A percentile compares a stretch with the other conserved stretches of the same genome.
phyloP scores from a whole-genome alignment of 2,888 invertebrate species.

The Steinernema scapterisci region DNA sequence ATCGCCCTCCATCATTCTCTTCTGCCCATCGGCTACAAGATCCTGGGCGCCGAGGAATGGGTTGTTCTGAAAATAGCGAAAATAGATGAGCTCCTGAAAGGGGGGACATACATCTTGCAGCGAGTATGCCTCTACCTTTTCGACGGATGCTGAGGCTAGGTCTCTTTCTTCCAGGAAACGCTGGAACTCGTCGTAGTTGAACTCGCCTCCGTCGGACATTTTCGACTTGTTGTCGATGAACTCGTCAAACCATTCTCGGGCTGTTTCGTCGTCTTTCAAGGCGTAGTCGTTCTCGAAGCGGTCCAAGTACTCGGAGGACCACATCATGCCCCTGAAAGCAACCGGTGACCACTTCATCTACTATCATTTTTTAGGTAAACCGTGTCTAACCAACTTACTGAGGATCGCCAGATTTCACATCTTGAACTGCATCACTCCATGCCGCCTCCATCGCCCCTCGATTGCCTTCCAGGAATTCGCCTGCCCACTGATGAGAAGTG shows the following conservation, averaged over 20 bases:
- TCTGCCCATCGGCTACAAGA: constrained; percentile 46
- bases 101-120: neutral
- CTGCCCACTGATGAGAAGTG: neutral
- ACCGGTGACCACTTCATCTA: too few relatives aligned
- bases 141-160: neutral
- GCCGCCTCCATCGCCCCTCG: constrained; percentile 11
- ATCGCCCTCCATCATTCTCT: constrained; percentile 79
- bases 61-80: constrained; percentile 35
- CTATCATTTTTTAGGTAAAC: constrained; percentile 16
- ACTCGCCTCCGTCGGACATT: neutral
- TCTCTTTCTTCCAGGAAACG: constrained; percentile 10
- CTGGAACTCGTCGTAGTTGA: constrained; percentile 28
- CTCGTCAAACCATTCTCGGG: constrained; percentile 35
- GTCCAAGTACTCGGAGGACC: constrained; percentile 59
- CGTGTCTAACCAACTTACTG: neutral
- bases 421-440: neutral
- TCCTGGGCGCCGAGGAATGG: constrained; percentile 44
- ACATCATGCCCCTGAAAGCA: constrained; percentile 54
- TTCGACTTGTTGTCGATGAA: constrained; percentile 29
- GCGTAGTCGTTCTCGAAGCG: constrained; percentile 45
- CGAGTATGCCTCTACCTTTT: neutral
- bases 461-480: constrained; percentile 2
- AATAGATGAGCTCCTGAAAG: neutral
- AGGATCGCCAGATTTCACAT: neutral
- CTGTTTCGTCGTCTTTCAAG: constrained; percentile 8